Base-by-base conservation (phyloP, 2,113 vertebrate genomes). In the Corythaeola cristata region DNA sequence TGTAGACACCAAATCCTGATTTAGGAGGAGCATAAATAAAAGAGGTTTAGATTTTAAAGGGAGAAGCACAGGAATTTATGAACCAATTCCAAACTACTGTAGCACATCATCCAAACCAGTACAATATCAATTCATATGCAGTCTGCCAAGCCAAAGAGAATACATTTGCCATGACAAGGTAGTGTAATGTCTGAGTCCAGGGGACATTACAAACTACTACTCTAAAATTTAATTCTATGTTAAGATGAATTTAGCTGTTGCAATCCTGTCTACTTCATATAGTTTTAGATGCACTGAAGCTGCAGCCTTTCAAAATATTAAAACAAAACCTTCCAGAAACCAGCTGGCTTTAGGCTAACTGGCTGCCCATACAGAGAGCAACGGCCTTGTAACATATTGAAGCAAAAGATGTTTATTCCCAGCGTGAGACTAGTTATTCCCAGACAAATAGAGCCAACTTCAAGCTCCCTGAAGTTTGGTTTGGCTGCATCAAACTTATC, bases 1-100 rank as follows among this genome's bases (percentile, higher is more conserved):
- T 96, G 41, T 98, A 98, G 39, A 98, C 97, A 93, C 97, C 97
- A 80, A 98, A 98, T 88, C 96, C 97, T 98, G 96, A 56, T 96
- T 98, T 83, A 97, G 89, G 91, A 93, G 92, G 7, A 95, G 71
- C 50, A 58, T 24, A 88, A 91, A 81, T 39, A 59, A 64, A 93
- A 93, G 50, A 94, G n/a, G 20, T 88, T 67, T 85, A 19, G 67
- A 83, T 55, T 64, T 58, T 41, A 82, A 47, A 83, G 28, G 12
- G 32, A 85, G 53, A 88, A 89, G 64, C 26, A 63, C n/a, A 17
- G 18, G 22, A 66, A 83, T 90, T 63, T 67, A 89, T 22, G 4
- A 94, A 59, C 33, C 60, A 62, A 67, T 63, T 81, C 59, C 63
- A 37, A 80, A 95, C 39, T 55, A 68, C 4, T 0, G 4, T 37